Conservation (phyloP, 2,888 invertebrate genomes). For the Dendrolimus pini region DNA sequence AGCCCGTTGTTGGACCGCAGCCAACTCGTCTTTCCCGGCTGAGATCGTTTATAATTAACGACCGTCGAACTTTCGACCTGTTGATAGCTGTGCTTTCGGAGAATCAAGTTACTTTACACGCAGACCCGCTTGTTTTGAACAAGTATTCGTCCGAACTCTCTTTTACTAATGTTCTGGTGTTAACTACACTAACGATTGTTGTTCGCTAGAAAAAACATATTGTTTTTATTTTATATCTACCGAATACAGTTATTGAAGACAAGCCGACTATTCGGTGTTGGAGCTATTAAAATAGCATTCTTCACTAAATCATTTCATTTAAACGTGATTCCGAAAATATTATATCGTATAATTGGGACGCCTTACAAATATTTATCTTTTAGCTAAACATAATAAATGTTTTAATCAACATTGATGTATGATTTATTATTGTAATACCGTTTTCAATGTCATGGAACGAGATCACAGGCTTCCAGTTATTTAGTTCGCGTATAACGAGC, state of each 20-base stretch:
- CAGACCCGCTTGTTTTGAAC: slow-evolving; percentile 37
- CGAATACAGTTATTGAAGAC: too few relatives aligned
- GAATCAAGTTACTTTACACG: slow-evolving; percentile 55
- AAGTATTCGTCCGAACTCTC: slow-evolving; percentile 26
- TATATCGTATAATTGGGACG: too few relatives aligned
- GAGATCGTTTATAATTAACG: slow-evolving; percentile 74
- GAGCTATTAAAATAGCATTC: too few relatives aligned
- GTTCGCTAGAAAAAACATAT: not conserved
- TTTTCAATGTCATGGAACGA: not conserved
- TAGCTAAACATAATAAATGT: not conserved
- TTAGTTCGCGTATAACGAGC: slow-evolving; percentile 30
- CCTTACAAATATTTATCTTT: not conserved
- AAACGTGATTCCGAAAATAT: too few relatives aligned
- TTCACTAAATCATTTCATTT: too few relatives aligned
- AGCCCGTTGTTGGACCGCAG: slow-evolving; percentile 49
- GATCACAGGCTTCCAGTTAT: slow-evolving; percentile 20
- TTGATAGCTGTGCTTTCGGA: slow-evolving; percentile 65
- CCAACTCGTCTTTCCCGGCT: slow-evolving; percentile 60
- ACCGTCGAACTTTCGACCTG: slow-evolving; percentile 73
- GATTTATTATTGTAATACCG: not conserved
- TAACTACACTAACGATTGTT: slow-evolving; percentile 9
- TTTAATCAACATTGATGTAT: too few relatives aligned
- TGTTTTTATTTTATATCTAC: not conserved
- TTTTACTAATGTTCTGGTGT: slow-evolving; percentile 16
- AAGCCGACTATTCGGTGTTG: too few relatives aligned